phyloP scores from a whole-genome alignment of 2,888 invertebrate genomes.

The Stenichneumon culpator region DNA sequence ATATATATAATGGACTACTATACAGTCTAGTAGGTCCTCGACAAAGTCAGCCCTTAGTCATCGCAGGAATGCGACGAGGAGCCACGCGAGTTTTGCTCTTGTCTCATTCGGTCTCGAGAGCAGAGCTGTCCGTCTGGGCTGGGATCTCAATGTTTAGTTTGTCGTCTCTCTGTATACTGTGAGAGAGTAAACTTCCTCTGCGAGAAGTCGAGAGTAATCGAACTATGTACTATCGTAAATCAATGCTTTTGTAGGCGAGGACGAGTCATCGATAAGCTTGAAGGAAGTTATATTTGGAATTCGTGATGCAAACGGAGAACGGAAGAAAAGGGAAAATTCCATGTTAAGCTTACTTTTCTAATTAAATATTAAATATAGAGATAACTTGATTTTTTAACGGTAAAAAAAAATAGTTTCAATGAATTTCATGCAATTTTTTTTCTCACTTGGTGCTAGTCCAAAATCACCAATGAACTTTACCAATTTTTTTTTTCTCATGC shows the following conservation, averaged over 20 bases:
- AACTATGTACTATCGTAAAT: constrained; percentile 27
- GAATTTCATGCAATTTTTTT: not conserved
- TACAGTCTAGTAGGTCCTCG: constrained; percentile 27
- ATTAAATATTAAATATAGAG: not conserved
- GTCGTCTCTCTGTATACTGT: constrained; percentile 39
- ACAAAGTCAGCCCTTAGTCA: constrained; percentile 76
- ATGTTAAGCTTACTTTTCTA: not conserved
- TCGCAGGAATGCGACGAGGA: constrained; percentile 76
- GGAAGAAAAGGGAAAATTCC: not conserved
- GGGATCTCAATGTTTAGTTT: constrained; percentile 49
- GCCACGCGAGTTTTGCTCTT: constrained; percentile 48
- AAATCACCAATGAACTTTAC: not conserved
- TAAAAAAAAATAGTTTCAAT: not conserved
- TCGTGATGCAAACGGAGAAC: constrained; percentile 1
- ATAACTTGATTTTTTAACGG: not conserved
- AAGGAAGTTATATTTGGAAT: constrained; percentile 2
- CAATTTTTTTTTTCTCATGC: not conserved
- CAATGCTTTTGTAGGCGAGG: not conserved
- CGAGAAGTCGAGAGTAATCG: constrained; percentile 51
- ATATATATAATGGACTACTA: constrained; percentile 25
- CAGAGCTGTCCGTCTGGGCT: constrained; percentile 41
- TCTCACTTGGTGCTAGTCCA: not conserved
- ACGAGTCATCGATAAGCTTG: constrained; percentile 25
- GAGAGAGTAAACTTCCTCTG: constrained; percentile 51
- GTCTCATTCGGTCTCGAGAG: constrained; percentile 43